Conservation (phyloP, 2,888 invertebrate genomes). For the Drosophila pegasa region DNA sequence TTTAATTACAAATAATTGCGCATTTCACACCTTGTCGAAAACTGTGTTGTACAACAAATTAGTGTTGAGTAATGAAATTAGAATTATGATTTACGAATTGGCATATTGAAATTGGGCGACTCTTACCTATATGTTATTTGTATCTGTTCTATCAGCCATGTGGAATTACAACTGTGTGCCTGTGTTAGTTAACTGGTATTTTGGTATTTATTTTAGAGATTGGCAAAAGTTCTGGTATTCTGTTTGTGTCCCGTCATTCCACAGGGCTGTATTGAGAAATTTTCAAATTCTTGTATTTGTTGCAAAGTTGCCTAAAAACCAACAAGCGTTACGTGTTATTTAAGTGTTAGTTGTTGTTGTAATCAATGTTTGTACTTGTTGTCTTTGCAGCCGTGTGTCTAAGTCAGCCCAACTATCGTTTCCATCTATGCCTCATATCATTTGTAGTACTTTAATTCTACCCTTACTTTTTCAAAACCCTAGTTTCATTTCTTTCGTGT, state of each 20-base stretch:
- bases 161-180: conserved; percentile 57
- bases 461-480: conserved; percentile 14
- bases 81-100: conserved; percentile 66
- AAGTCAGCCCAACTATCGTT: conserved; percentile 42
- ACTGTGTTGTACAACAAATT: conserved; percentile 62
- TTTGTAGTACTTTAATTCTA: conserved; percentile 53
- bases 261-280: conserved; percentile 55
- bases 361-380: conserved; percentile 74
- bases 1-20: conserved; percentile 55
- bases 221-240: conserved; percentile 35
- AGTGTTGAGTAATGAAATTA: conserved; percentile 55
- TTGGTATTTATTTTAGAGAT: conserved; percentile 25
- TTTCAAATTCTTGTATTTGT: conserved; percentile 46
- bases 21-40: conserved; percentile 68
- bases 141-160: conserved; percentile 52
- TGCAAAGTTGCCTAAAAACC: conserved; percentile 54
- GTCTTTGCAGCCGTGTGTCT: conserved; percentile 59
- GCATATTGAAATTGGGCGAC: conserved; percentile 53
- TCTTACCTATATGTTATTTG: conserved; percentile 28
- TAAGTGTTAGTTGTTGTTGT: conserved; percentile 79
- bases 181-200: conserved; percentile 36
- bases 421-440: conserved; percentile 55
- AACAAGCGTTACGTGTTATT: conserved; percentile 54
- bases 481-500: conserved; percentile 12
- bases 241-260: conserved; percentile 60